phyloP scores from a whole-genome alignment of 2,113 vertebrate genomes.

The Syngnathus floridae region DNA sequence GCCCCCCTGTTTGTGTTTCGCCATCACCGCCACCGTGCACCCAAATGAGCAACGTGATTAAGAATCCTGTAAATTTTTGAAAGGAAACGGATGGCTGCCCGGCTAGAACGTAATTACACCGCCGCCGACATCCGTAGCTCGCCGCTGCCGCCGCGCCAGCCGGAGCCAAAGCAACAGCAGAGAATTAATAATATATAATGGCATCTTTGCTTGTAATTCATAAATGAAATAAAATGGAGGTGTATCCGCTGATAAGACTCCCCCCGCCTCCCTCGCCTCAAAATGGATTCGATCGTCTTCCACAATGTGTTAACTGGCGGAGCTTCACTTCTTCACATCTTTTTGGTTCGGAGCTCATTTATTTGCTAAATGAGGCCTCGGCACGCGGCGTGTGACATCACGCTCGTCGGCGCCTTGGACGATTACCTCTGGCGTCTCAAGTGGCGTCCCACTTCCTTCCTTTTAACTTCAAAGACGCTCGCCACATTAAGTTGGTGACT shows the following conservation, averaged over 20 bases:
- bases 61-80: slow-evolving; percentile 99
- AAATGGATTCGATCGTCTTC: slow-evolving; percentile 55
- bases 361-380: slow-evolving; percentile 48
- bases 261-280: slow-evolving; percentile 2
- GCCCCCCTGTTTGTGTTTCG: slow-evolving; percentile 97
- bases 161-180: slow-evolving; percentile 85
- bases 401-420: slow-evolving; percentile 40
- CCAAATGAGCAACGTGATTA: slow-evolving; percentile 99
- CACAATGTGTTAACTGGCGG: slow-evolving; percentile 38
- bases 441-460: slow-evolving; percentile 46
- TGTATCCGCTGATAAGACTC: slow-evolving; percentile 81
- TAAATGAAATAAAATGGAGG: slow-evolving; percentile 97
- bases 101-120: slow-evolving; percentile 99
- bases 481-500: slow-evolving; percentile 28
- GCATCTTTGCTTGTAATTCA: slow-evolving; percentile 96
- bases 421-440: slow-evolving; percentile 53
- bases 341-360: slow-evolving; percentile 41
- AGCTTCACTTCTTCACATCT: slow-evolving; percentile 3
- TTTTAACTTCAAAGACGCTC: slow-evolving; percentile 44
- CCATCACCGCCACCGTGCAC: slow-evolving; percentile 87
- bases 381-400: slow-evolving; percentile 38
- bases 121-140: slow-evolving; percentile 87
- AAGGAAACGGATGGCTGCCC: slow-evolving; percentile 99
- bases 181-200: slow-evolving; percentile 99
- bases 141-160: slow-evolving; percentile 56